Base-by-base conservation (phyloP, 2,888 invertebrate genomes). In the Elegia similella region DNA sequence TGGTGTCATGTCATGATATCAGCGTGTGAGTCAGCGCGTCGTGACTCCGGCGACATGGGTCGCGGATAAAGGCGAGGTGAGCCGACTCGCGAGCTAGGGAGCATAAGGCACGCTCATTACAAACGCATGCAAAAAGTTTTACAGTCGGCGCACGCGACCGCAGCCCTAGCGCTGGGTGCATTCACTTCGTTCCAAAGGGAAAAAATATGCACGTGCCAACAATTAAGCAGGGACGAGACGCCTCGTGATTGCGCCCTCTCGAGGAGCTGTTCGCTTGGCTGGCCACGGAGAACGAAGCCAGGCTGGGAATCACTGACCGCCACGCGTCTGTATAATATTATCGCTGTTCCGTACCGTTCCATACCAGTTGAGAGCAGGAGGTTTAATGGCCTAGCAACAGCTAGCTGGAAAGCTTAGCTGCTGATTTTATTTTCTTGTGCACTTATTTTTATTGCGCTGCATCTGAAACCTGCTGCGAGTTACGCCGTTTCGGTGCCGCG, bases 181-280 rank as follows among this genome's bases (percentile, higher is more conserved):
- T 82, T 82, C 78, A 82, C 79, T 71, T 72, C 68, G 69, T 74
- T 75, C 70, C 65, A 64, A 59, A 60, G 66, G 73, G 75, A 82
- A 85, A 84, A 86, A 85, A 78, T 75, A 72, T 82, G 78, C 91
- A 82, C 90, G 88, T 84, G 91, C 88, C 88, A 76, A 66, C 83
- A 82, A 88, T 91, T 90, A 89, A 81, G 66, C 72, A 74, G 84
- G 82, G 83, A 76, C 76, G 70, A 76, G 75, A 70, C 71, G 71
- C 67, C 64, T 61, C 67, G 68, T 78, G 77, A 80, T 76, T 75
- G 76, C 74, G 69, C 80, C 80, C 74, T 69, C 67, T 64, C 63
- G 66, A 70, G 66, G 62, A 64, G 62, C 61, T 71, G 84, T 78
- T 73, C 83, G 75, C 81, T 67, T 84, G 86, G 76, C 73, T 76